Conservation (phyloP, 2,113 vertebrate species). For the Daphoenositta chrysoptera region DNA sequence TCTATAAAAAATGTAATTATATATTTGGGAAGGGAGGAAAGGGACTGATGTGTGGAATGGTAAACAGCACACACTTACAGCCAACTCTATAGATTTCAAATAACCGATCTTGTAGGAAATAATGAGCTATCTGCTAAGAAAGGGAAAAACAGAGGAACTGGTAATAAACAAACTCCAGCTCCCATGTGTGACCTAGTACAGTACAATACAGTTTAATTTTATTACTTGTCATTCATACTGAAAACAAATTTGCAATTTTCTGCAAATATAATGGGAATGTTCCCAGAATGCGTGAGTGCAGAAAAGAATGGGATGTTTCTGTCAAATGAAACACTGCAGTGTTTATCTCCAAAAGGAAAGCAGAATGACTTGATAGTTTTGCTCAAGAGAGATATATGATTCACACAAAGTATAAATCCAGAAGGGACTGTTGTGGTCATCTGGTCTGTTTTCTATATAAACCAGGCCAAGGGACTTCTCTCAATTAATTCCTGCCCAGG, state of each 20-base stretch:
- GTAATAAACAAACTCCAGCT: conserved; percentile 55
- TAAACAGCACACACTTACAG: conserved; percentile 37
- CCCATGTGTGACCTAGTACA: conserved; percentile 43
- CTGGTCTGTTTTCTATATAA: background rate
- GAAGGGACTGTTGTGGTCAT: background rate
- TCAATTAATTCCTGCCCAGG: background rate
- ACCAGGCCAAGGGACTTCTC: background rate
- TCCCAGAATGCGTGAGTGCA: conserved; percentile 20
- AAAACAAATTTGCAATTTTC: conserved; percentile 61
- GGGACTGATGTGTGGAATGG: conserved; percentile 23
- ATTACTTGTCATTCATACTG: conserved; percentile 61
- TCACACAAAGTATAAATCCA: background rate
- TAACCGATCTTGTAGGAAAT: conserved; percentile 63
- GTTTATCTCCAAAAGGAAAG: background rate
- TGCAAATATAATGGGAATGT: conserved; percentile 56
- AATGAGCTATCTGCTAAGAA: conserved; percentile 65
- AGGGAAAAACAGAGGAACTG: conserved; percentile 30
- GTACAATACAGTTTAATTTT: conserved; percentile 67
- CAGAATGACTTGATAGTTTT: background rate
- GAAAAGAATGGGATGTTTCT: conserved; percentile 25
- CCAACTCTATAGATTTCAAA: conserved; percentile 56
- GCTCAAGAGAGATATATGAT: background rate
- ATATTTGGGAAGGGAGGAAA: conserved; percentile 26
- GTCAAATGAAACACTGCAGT: background rate
- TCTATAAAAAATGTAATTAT: conserved; percentile 49